These are phyloP conservation scores for Melieria crassipennis DNA, from an alignment of 2,888 invertebrate species.

Conservation along the genomic window DNA sequence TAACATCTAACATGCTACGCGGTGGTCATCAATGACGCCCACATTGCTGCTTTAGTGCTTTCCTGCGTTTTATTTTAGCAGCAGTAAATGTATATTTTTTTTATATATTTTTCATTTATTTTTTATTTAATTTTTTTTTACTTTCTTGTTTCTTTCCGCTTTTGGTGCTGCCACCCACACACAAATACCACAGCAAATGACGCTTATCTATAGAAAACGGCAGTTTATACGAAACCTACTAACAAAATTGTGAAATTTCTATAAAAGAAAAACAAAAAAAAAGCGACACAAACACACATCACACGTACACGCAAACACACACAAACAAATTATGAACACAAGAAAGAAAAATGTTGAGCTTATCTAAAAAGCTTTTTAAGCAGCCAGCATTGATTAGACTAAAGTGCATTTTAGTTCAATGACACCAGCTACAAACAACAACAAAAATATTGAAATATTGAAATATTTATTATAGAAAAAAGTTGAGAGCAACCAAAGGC, in stretches of 20 bases:
- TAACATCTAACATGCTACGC: background rate
- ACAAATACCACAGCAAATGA: conserved; percentile 39
- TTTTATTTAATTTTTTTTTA: conserved; percentile 1
- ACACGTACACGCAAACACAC: background rate
- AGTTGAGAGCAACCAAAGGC: too few species aligned
- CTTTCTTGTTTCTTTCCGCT: background rate
- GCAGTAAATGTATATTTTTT: background rate
- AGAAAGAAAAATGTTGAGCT: too few species aligned
- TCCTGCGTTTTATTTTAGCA: conserved; percentile 9
- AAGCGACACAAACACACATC: background rate
- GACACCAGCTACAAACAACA: conserved; percentile 40
- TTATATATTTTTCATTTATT: background rate
- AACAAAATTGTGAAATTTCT: conserved; percentile 2
- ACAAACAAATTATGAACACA: too few species aligned
- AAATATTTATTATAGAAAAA: too few species aligned
- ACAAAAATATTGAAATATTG: background rate
- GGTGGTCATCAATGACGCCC: conserved; percentile 8
- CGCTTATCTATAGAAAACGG: too few species aligned
- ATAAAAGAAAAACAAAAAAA: background rate
- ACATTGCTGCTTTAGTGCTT: background rate
- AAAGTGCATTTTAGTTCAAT: conserved; percentile 24
- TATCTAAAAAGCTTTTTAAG: too few species aligned
- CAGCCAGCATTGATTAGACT: background rate
- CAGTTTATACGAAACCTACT: background rate
- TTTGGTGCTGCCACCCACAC: conserved; percentile 59